Percentiles rank a stretch among this genome's conserved stretches.
Conservation (phyloP, 2,888 invertebrate genomes). For the Cerastoderma edule region DNA sequence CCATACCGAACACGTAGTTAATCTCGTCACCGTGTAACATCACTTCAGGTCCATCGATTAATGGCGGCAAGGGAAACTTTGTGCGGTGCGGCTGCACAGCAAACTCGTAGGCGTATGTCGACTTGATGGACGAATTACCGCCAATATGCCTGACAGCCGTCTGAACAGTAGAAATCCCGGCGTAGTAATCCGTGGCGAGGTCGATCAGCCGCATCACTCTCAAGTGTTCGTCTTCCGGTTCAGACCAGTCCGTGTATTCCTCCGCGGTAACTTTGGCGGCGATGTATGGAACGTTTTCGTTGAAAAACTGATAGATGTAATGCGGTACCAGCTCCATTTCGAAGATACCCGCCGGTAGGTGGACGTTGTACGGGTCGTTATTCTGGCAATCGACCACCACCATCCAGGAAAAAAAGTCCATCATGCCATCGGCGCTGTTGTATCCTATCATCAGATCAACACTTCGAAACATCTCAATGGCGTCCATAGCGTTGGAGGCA, state of each 20-base stretch:
- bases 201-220: neutral
- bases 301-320: conserved; percentile 6
- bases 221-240: neutral
- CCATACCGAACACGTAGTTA: conserved; percentile 14
- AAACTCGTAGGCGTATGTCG: conserved; percentile 19
- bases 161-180: neutral
- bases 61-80: neutral
- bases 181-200: conserved; percentile 8
- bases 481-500: neutral
- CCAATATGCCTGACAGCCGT: conserved; percentile 1
- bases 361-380: neutral
- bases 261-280: neutral
- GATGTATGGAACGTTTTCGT: neutral
- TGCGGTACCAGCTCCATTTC: conserved; percentile 2
- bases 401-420: conserved; percentile 11
- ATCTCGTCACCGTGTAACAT: conserved; percentile 16
- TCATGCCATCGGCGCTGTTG: conserved; percentile 22
- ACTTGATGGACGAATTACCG: neutral
- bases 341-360: neutral
- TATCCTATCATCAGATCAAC: conserved; percentile 26
- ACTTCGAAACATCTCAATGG: conserved; percentile 27
- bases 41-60: conserved; percentile 9
- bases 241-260: conserved; percentile 27
- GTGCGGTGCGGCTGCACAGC: neutral
- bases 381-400: neutral